Evolutionary conservation across 2,113 vertebrate genomes (phyloP), one percentile per base, ranked within the genome.

Genomic region (Laticauda colubrina): DNA sequence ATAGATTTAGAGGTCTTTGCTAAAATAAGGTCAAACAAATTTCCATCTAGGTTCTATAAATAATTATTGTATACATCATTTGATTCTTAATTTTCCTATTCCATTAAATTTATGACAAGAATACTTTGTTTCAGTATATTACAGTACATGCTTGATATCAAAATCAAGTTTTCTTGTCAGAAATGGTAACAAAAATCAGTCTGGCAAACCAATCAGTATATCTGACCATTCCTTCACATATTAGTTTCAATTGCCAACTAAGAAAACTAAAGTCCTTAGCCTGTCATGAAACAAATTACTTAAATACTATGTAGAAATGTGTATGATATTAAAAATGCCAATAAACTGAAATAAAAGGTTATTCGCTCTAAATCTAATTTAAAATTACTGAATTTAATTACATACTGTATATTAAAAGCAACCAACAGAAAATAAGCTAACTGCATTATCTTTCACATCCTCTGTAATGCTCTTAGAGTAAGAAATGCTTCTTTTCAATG

Each of bases 201-300:
- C 90, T 89, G 29, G n/a, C 88, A 96, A 95, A 54, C 57, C 95
- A 93, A 91, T 87, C 45, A 90, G n/a, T 55, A n/a, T 23, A 95
- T 54, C 54, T 96, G 90, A 29, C 87, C 26, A 1, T 51, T 94
- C 93, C 91, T 95, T 95, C 54, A 93, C 20, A 75, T 34, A 48
- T 89, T 87, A 93, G 59, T 39, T 90, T 54, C 85, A 93, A 51
- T 69, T 94, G 57, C 4, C 26, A 87, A 61, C n/a, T 24, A 20
- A 90, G 43, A 54, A 54, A 85, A 90, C 43, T 29, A 56, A 89
- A 56, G 55, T 8, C 59, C 88, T 92, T 91, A 90, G 81, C 3
- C 95, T 34, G 4, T 89, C 9, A 92, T 1, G 0, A 92, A 48
- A 85, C 0, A 89, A 51, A 87, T 4, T 91, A 94, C 7, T 15